phyloP scores from a whole-genome alignment of 1,140 invertebrate genomes.

The Lepidotrigona ventralis region DNA sequence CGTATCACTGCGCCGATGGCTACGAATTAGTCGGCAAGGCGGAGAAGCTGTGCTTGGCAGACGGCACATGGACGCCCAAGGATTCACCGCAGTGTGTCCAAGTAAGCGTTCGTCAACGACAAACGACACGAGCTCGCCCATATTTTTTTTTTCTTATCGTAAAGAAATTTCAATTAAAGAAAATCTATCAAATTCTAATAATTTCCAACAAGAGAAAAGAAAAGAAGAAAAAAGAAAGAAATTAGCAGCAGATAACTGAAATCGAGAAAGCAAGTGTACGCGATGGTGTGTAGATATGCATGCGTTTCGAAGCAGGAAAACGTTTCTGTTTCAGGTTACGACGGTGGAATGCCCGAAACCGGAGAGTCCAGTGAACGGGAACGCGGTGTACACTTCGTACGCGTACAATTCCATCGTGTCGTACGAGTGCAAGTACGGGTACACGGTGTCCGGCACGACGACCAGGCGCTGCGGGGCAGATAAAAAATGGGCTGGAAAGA shows the following conservation, averaged over 20 bases:
- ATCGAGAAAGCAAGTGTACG: neutral
- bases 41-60: constrained; percentile 91
- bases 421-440: constrained; percentile 96
- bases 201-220: too few relatives aligned
- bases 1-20: constrained; percentile 95
- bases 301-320: neutral
- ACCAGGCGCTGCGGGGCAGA: constrained; percentile 94
- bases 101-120: constrained; percentile 76
- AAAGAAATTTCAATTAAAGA: too few relatives aligned
- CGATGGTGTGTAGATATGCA: neutral
- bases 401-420: constrained; percentile 96
- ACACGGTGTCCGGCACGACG: constrained; percentile 91
- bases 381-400: constrained; percentile 94
- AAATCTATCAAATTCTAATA: too few relatives aligned
- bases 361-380: constrained; percentile 93
- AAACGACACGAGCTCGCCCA: neutral
- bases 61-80: constrained; percentile 93
- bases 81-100: constrained; percentile 93
- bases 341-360: constrained; percentile 94
- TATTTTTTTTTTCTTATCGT: neutral
- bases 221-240: too few relatives aligned
- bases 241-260: neutral
- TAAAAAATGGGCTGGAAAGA: constrained; percentile 93
- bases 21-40: constrained; percentile 93
- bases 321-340: constrained; percentile 81